Percentiles rank a stretch among this genome's conserved stretches.
phyloP scores from a whole-genome alignment of 2,113 vertebrate species.

The Echinops telfairi region DNA sequence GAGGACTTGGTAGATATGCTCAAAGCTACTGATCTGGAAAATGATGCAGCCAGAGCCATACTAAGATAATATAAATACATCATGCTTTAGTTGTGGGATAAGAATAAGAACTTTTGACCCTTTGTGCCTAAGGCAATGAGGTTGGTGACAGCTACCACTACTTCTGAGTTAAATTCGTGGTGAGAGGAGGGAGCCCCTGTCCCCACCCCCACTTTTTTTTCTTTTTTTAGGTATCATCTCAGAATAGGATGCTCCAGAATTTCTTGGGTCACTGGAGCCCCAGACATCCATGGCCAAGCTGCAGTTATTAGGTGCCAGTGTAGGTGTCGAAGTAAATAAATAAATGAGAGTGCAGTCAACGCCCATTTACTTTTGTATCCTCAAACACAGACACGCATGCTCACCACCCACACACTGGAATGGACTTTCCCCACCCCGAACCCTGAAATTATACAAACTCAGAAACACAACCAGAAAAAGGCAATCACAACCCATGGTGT shows the following conservation, averaged over 20 bases:
- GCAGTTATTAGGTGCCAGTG: background rate
- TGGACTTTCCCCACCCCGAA: background rate
- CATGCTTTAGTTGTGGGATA: background rate
- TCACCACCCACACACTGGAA: background rate
- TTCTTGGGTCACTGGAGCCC: background rate
- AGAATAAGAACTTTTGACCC: background rate
- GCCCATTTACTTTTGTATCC: background rate
- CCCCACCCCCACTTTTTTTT: too few species aligned
- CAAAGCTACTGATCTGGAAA: background rate
- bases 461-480: background rate
- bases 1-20: background rate
- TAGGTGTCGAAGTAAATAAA: background rate
- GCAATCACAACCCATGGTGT: background rate
- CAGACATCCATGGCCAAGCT: background rate
- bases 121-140: background rate
- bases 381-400: fast-evolving
- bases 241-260: background rate
- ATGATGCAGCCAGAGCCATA: background rate
- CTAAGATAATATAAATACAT: background rate
- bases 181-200: background rate
- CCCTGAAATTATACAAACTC: background rate
- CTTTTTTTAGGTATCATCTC: background rate
- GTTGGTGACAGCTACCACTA: background rate
- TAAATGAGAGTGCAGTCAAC: background rate
- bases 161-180: background rate